Evolutionary conservation across 1,140 invertebrate genomes (phyloP), one percentile per base, ranked within the genome.

Genomic region (Metopolophium dirhodum): DNA sequence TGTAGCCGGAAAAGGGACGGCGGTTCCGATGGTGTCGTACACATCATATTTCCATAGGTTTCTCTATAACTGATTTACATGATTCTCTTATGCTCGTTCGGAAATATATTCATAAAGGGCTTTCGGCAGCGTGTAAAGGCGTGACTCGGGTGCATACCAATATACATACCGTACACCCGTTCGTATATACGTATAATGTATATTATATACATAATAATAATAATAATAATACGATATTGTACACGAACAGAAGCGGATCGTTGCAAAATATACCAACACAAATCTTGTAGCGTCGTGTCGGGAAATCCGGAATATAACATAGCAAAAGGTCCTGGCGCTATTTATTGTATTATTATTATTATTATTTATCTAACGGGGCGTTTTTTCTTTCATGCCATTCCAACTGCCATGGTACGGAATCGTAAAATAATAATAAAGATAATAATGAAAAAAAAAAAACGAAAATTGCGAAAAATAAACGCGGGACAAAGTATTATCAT

Each of bases 21-120:
- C n/a, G 1, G 4, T n/a, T 30, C 11, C 14, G 61, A 3, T n/a
- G 0, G 22, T 54, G 61, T 68, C 30, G 61, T 14, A 14, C 61
- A n/a, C 61, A 18, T 35, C n/a, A 18, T 68, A 68, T 30, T 68
- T 68, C n/a, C 26, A 68, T 77, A 20, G n/a, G n/a, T 37, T 20
- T 35, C 37, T 7, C 54, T 35, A 54, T 89, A 90, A 54, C 37
- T 90, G 89, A 90, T 90, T 35, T 90, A 90, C 89, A 90, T 90
- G 37, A 90, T 51, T 90, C 37, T 41, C 35, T 37, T 57, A 35
- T 90, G 54, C 35, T 54, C 2, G 11, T 61, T 41, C 49, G 35
- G 57, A 45, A 51, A 90, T 90, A 90, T 90, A 90, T 90, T 90
- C 51, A 90, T 37, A 90, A 57, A 90, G 54, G 37, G 30, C 89